Evolutionary conservation across 2,888 invertebrate genomes (phyloP).

Genomic region (Megastigmus dorsalis): DNA sequence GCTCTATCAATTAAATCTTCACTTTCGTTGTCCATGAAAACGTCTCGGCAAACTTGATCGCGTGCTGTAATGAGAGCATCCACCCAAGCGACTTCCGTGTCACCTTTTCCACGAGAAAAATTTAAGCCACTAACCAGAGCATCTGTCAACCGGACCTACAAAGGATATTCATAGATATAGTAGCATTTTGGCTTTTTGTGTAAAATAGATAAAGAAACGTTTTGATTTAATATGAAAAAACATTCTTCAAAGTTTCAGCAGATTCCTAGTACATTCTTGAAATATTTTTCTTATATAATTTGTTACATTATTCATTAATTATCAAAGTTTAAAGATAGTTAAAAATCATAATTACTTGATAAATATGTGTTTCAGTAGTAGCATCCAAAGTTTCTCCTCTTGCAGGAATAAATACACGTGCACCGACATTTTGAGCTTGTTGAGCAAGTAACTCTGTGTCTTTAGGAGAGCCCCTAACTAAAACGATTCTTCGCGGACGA

Average conservation of each 20-base stretch:
- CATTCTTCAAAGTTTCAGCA: no score
- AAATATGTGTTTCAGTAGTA: conserved; percentile 98
- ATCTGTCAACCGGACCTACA: conserved; percentile 94
- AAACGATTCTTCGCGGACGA: conserved; percentile 81
- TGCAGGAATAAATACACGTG: conserved; percentile 88
- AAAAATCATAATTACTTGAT: conserved; percentile 81
- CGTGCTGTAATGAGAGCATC: conserved; percentile 84
- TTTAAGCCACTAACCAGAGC: conserved; percentile 90
- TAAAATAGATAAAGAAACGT: no score
- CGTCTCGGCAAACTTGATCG: conserved; percentile 75
- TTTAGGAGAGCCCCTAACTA: conserved; percentile 84
- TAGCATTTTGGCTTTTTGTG: no score
- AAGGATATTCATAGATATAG: no score
- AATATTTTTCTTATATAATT: no score
- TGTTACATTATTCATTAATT: neutral
- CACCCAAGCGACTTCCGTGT: conserved; percentile 97
- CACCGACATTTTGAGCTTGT: conserved; percentile 82
- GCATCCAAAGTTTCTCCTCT: conserved; percentile 93
- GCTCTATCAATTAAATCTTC: conserved; percentile 73
- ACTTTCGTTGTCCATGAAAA: conserved; percentile 77
- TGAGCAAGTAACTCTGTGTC: conserved; percentile 82
- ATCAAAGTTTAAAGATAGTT: neutral
- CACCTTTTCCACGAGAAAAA: conserved; percentile 89
- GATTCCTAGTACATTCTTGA: no score
- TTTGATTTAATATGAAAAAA: no score